Percentiles rank a stretch among this genome's conserved stretches.
Conservation (phyloP, 2,888 invertebrate species). For the Gymnosoma rotundatum region DNA sequence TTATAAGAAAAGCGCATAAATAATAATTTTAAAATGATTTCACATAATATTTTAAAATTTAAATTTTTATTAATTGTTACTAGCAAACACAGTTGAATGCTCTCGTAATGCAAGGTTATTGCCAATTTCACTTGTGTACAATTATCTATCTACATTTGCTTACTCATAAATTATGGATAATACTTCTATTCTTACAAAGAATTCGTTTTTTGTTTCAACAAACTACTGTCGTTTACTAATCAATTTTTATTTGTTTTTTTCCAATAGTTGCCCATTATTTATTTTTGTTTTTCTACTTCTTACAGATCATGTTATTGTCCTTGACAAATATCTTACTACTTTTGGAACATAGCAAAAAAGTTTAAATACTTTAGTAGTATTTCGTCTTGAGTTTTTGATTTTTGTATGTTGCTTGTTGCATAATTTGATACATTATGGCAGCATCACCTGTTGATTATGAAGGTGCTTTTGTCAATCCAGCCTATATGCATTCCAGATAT, state of each 20-base stretch:
- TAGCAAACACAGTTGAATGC: constrained; percentile 28
- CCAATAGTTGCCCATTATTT: neutral
- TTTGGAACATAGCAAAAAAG: constrained; percentile 68
- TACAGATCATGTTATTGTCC: constrained; percentile 69
- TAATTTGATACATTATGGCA: constrained; percentile 39
- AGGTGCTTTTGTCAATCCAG: constrained; percentile 64
- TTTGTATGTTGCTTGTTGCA: constrained; percentile 2
- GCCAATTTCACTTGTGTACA: constrained; percentile 7
- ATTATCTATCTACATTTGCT: too few relatives aligned
- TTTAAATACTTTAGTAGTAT: constrained; percentile 38
- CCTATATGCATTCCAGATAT: constrained; percentile 62
- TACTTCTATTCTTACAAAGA: neutral
- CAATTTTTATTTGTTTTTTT: constrained; percentile 15
- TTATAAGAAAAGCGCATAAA: constrained; percentile 35
- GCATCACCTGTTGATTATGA: constrained; percentile 53
- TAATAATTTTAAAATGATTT: constrained; percentile 33
- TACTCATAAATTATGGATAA: neutral
- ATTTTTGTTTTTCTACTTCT: constrained; percentile 18
- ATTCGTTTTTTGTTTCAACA: neutral
- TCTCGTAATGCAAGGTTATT: constrained; percentile 62
- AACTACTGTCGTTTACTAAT: constrained; percentile 38
- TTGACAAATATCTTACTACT: constrained; percentile 67
- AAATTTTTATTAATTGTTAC: constrained; percentile 17
- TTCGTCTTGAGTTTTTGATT: neutral
- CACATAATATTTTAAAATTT: neutral